phyloP scores from a whole-genome alignment of 2,888 invertebrate species.

The Eupithecia insigniata region DNA sequence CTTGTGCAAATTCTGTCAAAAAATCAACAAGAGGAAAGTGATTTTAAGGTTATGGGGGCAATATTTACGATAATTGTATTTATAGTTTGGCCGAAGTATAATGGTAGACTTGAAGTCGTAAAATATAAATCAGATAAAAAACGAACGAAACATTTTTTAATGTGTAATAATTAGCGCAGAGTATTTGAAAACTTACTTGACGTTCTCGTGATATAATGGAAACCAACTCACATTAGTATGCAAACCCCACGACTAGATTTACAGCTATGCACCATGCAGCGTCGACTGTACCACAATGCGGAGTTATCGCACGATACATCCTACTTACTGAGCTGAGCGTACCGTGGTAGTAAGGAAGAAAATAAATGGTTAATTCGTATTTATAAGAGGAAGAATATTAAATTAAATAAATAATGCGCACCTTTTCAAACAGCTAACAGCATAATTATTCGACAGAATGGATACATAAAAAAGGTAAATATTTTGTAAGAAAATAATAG shows the following conservation, averaged over 20 bases:
- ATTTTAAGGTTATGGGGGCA: no score
- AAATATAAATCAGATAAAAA: no score
- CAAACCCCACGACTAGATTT: conserved; percentile 17
- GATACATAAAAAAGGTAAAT: no score
- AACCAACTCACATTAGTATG: conserved; percentile 10
- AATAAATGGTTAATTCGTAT: not conserved
- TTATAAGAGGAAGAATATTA: not conserved
- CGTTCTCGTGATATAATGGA: conserved; percentile 3
- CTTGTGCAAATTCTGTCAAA: no score
- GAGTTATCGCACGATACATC: conserved; percentile 31
- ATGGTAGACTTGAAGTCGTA: no score
- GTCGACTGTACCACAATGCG: conserved; percentile 15
- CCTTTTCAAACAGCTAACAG: not conserved
- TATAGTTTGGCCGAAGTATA: no score
- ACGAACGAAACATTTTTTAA: no score
- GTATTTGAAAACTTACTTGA: not conserved
- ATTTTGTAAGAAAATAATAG: no score
- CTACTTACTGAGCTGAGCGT: conserved; percentile 19
- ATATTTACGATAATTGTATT: no score
- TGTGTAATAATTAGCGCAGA: no score
- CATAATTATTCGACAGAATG: not conserved
- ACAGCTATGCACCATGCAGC: conserved; percentile 27
- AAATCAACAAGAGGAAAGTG: no score
- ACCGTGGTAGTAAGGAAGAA: not conserved
- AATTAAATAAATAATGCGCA: not conserved